Base-by-base conservation (phyloP, 2,797 vertebrate genomes). In the Pachyuromys duprasi region DNA sequence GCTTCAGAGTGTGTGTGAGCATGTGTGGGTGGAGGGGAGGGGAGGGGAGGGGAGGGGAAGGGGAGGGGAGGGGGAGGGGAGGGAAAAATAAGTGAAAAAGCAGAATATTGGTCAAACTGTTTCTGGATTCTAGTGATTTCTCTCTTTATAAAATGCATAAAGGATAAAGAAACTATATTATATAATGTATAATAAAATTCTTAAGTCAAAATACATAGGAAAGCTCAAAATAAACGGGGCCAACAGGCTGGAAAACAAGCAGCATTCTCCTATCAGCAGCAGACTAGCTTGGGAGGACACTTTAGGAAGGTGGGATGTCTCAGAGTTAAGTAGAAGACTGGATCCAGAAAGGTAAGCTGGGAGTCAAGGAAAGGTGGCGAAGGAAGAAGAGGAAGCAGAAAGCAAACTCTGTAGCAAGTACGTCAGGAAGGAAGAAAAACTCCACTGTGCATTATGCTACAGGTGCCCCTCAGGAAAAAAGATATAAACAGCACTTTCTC, bases 161-260 rank as follows among this genome's bases (percentile, higher is more conserved):
- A 33, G 5, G 20, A 91, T 97, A 80, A 82, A 79, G 36, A 95
- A 95, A 84, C 26, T 55, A 31, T 57, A n/a, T 86, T 84, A 90
- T 67, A 91, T 24, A 49, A 86, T 69, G 45, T 91, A 65, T 3
- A 81, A 53, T n/a, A 82, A 76, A 26, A 45, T 81, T 88, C 74
- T 60, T 80, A 82, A 18, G 26, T 93, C 24, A 94, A 92, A 97
- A 97, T 87, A 75, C 84, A 72, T 36, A 96, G 31, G 42, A 86
- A 11, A 91, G n/a, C 3, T 67, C 96, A 70, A 91, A 84, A 72
- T 91, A 87, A 95, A 89, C 53, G 78, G 36, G 72, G 53, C 18
- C 67, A 94, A 89, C 45, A 72, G 63, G 62, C 36, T 89, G 55
- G 55, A 36, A 57, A 24, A 93, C 92, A 89, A 33, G 18, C 5